Conservation (phyloP, 2,113 vertebrate species). For the Empidonax traillii region DNA sequence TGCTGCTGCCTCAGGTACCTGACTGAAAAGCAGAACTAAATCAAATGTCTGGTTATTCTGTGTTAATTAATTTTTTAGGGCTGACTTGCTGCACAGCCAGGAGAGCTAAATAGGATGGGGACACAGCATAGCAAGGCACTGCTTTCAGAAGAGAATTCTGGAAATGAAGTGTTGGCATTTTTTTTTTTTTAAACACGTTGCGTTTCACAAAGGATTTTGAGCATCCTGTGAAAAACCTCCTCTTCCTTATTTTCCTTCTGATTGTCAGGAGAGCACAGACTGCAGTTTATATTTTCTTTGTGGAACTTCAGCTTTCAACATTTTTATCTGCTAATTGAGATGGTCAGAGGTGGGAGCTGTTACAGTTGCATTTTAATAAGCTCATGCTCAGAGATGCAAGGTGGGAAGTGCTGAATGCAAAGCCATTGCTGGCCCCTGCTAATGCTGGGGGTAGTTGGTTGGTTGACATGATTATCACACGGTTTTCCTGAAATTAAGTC, state of each 20-base stretch:
- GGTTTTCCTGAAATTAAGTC: background rate
- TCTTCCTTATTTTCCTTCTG: background rate
- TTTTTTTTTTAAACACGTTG: background rate
- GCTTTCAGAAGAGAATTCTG: background rate
- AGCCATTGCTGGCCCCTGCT: background rate
- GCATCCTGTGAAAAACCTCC: background rate
- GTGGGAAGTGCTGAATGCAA: background rate
- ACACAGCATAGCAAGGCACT: background rate
- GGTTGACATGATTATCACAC: background rate
- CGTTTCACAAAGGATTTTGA: background rate
- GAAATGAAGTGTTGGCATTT: background rate
- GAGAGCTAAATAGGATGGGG: background rate
- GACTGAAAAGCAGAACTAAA: constrained; percentile 12
- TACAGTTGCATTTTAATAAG: background rate
- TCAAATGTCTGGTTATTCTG: background rate
- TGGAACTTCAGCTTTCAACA: background rate
- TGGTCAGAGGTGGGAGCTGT: background rate
- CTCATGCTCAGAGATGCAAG: background rate
- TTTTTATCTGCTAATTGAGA: background rate
- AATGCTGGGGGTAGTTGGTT: background rate
- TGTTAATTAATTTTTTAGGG: constrained; percentile 24
- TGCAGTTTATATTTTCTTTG: background rate
- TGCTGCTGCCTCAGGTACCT: constrained; percentile 90
- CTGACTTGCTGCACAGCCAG: background rate
- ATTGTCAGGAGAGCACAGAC: background rate